Evolutionary conservation across 2,113 vertebrate species (phyloP).

Genomic region (Neolamprologus cancellatus): DNA sequence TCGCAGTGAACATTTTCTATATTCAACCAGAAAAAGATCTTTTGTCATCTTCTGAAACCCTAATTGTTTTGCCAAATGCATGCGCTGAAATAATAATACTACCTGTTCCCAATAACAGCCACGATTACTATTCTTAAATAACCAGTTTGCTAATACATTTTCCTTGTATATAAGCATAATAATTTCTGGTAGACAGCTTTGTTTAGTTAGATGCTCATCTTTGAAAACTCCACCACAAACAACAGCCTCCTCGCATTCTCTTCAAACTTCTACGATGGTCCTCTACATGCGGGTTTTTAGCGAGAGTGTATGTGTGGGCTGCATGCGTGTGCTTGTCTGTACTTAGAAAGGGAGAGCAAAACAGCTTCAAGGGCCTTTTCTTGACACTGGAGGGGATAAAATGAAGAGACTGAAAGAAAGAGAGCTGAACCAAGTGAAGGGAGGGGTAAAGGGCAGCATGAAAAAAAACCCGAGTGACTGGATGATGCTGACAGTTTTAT

Average conservation of each 20-base stretch:
- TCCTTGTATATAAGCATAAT: not conserved
- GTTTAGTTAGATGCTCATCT: conserved; percentile 25
- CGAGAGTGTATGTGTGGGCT: not conserved
- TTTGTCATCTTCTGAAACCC: not conserved
- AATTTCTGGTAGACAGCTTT: not conserved
- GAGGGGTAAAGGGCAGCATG: not conserved
- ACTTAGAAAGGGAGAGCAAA: conserved; percentile 1
- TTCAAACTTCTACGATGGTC: conserved; percentile 6
- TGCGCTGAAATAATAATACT: not conserved
- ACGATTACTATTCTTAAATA: not conserved
- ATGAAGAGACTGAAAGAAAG: conserved; percentile 15
- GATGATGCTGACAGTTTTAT: conserved; percentile 43
- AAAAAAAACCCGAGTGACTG: not conserved
- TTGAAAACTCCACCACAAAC: conserved; percentile 1
- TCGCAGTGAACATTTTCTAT: not conserved
- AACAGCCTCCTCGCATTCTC: not conserved
- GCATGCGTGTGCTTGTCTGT: not conserved
- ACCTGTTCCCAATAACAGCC: not conserved
- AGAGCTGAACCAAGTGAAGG: not conserved
- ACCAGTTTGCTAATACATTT: not conserved
- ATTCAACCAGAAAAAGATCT: not conserved
- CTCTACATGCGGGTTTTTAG: conserved; percentile 10
- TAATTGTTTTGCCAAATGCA: not conserved
- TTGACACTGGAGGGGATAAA: conserved; percentile 28
- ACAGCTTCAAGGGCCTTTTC: conserved; percentile 40